These are phyloP conservation scores for Merops nubicus DNA, from an alignment of 2,113 vertebrate species.

Conservation along the genomic window DNA sequence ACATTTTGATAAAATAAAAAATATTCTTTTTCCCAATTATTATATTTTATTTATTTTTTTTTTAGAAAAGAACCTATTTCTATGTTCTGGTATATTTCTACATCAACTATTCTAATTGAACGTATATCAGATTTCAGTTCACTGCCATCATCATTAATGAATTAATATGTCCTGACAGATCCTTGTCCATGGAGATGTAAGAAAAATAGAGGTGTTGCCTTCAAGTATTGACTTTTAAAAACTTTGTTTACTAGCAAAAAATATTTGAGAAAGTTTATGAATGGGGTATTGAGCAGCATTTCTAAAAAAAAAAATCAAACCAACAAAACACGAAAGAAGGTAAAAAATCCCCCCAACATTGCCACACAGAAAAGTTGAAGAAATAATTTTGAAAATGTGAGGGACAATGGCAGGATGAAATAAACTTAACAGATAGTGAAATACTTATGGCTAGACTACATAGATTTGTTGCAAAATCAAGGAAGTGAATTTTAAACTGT, in stretches of 20 bases:
- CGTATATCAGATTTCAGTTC: neutral
- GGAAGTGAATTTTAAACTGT: neutral
- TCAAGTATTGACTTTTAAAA: neutral
- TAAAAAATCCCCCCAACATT: neutral
- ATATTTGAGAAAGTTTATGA: neutral
- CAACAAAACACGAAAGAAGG: neutral
- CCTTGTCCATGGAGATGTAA: neutral
- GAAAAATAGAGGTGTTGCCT: neutral
- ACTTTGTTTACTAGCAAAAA: neutral
- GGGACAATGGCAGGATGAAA: neutral
- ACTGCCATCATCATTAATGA: neutral
- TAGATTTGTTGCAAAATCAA: neutral
- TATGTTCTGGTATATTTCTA: neutral
- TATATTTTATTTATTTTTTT: neutral
- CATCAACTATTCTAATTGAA: neutral
- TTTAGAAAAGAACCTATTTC: neutral
- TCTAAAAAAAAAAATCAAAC: neutral
- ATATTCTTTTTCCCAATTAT: neutral
- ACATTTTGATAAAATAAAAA: neutral
- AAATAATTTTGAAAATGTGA: neutral
- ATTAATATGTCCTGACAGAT: neutral
- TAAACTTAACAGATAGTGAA: neutral
- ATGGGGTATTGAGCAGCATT: neutral
- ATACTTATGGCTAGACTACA: neutral
- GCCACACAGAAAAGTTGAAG: neutral